These are phyloP conservation scores for Pionites leucogaster DNA, from an alignment of 2,113 vertebrate genomes.

Conservation along the genomic window DNA sequence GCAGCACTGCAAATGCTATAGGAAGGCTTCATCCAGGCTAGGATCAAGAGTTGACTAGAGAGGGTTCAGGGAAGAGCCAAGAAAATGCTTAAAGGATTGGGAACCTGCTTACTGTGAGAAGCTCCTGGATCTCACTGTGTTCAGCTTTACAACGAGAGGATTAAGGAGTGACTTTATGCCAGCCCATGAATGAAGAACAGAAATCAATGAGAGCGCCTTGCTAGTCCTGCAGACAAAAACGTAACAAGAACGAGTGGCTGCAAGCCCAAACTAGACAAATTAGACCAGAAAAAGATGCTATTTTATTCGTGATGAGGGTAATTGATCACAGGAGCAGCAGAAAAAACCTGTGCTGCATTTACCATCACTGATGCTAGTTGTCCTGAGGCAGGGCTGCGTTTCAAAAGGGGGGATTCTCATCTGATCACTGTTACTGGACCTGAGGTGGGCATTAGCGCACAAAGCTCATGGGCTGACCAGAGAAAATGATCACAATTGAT, in stretches of 20 bases:
- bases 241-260: neutral
- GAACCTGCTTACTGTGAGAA: neutral
- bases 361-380: fast-evolving
- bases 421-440: neutral
- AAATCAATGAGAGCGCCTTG: neutral
- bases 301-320: neutral
- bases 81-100: neutral
- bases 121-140: neutral
- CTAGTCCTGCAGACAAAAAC: neutral
- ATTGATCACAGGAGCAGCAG: neutral
- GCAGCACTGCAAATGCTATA: neutral
- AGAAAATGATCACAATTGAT: neutral
- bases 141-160: neutral
- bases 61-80: neutral
- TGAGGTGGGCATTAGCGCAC: neutral
- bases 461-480: neutral
- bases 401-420: neutral
- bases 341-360: neutral
- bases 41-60: neutral
- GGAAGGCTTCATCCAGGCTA: neutral
- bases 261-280: neutral
- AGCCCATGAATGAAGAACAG: neutral
- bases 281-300: neutral
- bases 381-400: fast-evolving
- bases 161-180: neutral